Evolutionary conservation across 1,140 invertebrate genomes (phyloP), one percentile per base, ranked within the genome.

Genomic region (Drosophila santomea): DNA sequence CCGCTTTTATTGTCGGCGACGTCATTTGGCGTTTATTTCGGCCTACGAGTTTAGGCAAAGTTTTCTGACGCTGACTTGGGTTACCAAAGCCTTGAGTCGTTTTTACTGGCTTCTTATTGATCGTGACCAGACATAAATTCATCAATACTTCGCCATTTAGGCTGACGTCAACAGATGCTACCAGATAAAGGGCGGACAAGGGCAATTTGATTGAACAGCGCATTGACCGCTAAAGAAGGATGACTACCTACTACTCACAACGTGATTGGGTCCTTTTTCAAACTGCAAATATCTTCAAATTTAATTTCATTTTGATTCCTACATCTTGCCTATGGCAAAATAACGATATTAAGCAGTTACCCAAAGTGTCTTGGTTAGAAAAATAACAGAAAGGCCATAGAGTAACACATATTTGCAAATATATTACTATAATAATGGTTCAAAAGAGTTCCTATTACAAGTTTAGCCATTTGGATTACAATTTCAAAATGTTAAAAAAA

Each of bases 41-140:
- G 23, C 58, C 54, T 44, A 20, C 12, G 23, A 43, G 41, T 50
- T 67, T 15, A 44, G 48, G 20, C 35, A 76, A 76, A 76, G 15
- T 67, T 67, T 76, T 44, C 32, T 66, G 60, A 47, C 73, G 32
- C 60, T 45, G 72, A 58, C 56, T 62, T 62, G 57, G 60, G 75
- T 50, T 52, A 69, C 74, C 58, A 35, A 38, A 56, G 39, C 47
- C 59, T 72, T 64, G 52, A 82, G 67, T 73, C 82, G 75, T 56
- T 77, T 60, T 38, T 55, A 41, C 60, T 58, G 62, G 61, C 44
- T 67, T 56, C 66, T 77, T 77, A 77, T 77, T 69, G 74, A 77
- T 78, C 75, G 75, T 80, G 84, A 80, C 84, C 80, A 89, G 84
- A 89, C 80, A 89, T 89, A 78, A 89, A 88, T 84, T 89, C 75